Conservation (phyloP, 1,140 invertebrate genomes). For the Paracyclopina nana region DNA sequence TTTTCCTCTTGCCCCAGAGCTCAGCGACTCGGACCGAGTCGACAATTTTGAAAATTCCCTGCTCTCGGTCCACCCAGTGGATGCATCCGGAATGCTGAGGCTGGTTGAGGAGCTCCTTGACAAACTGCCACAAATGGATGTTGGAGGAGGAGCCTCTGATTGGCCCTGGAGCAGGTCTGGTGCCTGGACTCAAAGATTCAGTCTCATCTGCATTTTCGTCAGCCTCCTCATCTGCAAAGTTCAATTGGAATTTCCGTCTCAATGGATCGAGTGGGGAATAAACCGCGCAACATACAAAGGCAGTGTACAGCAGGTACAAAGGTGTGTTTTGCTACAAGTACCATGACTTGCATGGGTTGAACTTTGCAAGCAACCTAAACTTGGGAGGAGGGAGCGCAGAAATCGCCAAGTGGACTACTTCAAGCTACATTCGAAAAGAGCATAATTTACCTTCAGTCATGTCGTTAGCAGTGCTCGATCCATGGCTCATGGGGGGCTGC, state of each 20-base stretch:
- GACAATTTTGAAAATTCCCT: conserved; percentile 97
- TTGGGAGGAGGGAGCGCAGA: too few species aligned
- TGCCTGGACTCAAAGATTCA: conserved; percentile 8
- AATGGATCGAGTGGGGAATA: too few species aligned
- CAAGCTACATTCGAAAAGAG: too few species aligned
- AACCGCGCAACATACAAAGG: conserved; percentile 13
- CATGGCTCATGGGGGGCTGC: too few species aligned
- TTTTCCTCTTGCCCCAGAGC: conserved; percentile 91
- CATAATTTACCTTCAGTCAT: too few species aligned
- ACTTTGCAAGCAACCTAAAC: too few species aligned
- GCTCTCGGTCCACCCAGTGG: conserved; percentile 78
- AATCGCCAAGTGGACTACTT: too few species aligned
- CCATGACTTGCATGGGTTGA: too few species aligned
- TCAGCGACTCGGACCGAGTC: conserved; percentile 86
- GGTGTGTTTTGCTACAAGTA: conserved; percentile 18
- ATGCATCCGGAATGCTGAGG: conserved; percentile 81
- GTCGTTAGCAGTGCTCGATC: too few species aligned
- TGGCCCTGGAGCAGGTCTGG: not conserved
- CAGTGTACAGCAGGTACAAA: conserved; percentile 19
- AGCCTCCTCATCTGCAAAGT: too few species aligned
- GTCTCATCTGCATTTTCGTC: not conserved
- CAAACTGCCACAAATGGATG: conserved; percentile 98
- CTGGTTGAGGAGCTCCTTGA: conserved; percentile 78
- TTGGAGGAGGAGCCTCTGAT: conserved; percentile 50
- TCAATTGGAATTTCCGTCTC: too few species aligned